phyloP scores from a whole-genome alignment of 2,113 vertebrate genomes.

The Machaerirhynchus nigripectus region DNA sequence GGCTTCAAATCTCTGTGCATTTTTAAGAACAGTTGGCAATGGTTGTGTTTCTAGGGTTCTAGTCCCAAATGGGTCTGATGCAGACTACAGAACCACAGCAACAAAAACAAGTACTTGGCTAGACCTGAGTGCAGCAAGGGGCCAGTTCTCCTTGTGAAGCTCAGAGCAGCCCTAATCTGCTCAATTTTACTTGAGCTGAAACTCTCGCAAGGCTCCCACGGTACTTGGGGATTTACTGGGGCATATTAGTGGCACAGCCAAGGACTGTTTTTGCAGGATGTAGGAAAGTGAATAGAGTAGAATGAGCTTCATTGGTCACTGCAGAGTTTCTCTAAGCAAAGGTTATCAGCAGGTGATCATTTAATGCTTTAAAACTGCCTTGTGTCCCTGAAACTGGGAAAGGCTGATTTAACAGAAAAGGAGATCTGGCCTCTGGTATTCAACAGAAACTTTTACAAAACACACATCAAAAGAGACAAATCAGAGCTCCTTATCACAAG shows the following conservation, averaged over 20 bases:
- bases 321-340: neutral
- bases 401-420: neutral
- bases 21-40: neutral
- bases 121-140: neutral
- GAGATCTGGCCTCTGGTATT: neutral
- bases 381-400: neutral
- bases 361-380: neutral
- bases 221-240: slow-evolving; percentile 4
- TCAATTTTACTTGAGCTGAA: neutral
- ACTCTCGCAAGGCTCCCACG: neutral
- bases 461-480: neutral
- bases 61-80: neutral
- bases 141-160: neutral
- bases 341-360: neutral
- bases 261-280: neutral
- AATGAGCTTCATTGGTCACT: neutral
- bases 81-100: neutral
- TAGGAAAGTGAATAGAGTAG: neutral
- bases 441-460: neutral
- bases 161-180: slow-evolving; percentile 14
- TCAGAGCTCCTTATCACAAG: neutral
- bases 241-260: neutral
- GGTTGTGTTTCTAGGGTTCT: neutral
- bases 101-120: neutral
- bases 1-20: neutral